phyloP scores from a whole-genome alignment of 92 coral and sea anemone species.

The Pocillopora meandrina region DNA sequence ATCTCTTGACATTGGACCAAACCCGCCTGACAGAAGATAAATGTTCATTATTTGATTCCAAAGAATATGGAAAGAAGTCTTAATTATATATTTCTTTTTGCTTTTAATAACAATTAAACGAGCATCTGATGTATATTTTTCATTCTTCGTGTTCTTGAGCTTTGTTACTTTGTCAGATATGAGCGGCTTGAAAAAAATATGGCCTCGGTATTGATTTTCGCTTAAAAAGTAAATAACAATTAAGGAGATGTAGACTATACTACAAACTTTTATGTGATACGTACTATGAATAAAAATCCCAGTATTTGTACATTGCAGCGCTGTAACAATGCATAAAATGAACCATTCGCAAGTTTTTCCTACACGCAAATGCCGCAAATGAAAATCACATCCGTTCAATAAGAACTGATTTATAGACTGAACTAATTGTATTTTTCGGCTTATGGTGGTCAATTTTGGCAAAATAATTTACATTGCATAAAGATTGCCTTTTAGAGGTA shows the following conservation, averaged over 20 bases:
- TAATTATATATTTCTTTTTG: background rate
- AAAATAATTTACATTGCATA: background rate
- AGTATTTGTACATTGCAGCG: background rate
- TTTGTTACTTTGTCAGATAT: background rate
- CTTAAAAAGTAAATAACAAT: background rate
- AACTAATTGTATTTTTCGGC: background rate
- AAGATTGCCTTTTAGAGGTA: background rate
- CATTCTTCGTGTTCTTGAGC: background rate
- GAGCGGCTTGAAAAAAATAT: background rate
- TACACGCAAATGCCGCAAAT: conserved; percentile 4
- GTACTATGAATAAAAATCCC: background rate
- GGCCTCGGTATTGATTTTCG: background rate
- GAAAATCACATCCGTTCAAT: conserved; percentile 16
- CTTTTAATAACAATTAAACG: conserved; percentile 11
- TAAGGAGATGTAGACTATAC: background rate
- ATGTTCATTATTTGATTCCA: background rate
- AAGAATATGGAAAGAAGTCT: background rate
- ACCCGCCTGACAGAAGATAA: conserved; percentile 1
- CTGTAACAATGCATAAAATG: background rate
- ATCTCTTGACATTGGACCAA: conserved; percentile 2
- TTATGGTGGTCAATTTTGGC: conserved; percentile 16
- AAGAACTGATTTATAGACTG: background rate
- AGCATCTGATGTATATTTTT: background rate
- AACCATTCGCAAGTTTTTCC: background rate
- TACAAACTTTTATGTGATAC: background rate